Percentiles rank a stretch among this genome's conserved stretches.
Conservation (phyloP, 2,797 vertebrate species). For the Petrocephalus schoutedeni region DNA sequence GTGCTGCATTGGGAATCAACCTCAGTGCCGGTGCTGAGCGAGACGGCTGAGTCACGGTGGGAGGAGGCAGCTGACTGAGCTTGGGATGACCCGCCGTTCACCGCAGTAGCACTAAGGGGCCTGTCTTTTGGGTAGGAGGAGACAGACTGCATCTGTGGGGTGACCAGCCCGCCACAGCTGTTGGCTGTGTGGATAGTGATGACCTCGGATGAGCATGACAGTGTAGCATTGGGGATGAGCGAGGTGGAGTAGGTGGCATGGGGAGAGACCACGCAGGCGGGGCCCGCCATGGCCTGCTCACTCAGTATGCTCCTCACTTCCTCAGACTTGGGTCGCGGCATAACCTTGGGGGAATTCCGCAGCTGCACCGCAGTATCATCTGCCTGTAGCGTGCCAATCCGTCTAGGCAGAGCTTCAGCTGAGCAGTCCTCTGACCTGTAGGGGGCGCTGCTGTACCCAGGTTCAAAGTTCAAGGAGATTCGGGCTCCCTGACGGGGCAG, state of each 20-base stretch:
- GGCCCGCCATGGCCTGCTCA: slow-evolving; percentile 57
- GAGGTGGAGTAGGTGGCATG: slow-evolving; percentile 81
- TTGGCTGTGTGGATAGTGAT: slow-evolving; percentile 70
- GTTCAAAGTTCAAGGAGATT: slow-evolving; percentile 72
- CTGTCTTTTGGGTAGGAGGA: slow-evolving; percentile 48
- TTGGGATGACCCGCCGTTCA: slow-evolving; percentile 39
- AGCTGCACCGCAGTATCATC: slow-evolving; percentile 68
- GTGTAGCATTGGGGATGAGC: slow-evolving; percentile 82
- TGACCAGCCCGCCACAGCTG: slow-evolving; percentile 43
- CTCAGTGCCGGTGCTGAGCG: slow-evolving; percentile 53
- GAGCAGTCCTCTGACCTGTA: slow-evolving; percentile 60
- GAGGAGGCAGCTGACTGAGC: slow-evolving; percentile 52
- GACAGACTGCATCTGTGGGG: slow-evolving; percentile 41
- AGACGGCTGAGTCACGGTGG: slow-evolving; percentile 57
- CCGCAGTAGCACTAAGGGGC: slow-evolving; percentile 56
- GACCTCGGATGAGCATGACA: slow-evolving; percentile 78
- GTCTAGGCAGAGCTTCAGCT: slow-evolving; percentile 45
- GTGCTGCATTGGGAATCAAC: slow-evolving; percentile 43
- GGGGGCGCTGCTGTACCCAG: slow-evolving; percentile 63
- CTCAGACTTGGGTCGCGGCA: slow-evolving; percentile 76
- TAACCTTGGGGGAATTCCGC: slow-evolving; percentile 58
- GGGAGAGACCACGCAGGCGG: slow-evolving; percentile 80
- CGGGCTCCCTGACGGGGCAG: slow-evolving; percentile 78
- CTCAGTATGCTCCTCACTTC: slow-evolving; percentile 66
- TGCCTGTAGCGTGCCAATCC: slow-evolving; percentile 67